phyloP scores from a whole-genome alignment of 2,797 vertebrate species.

The Pangasius sanitwongsei region DNA sequence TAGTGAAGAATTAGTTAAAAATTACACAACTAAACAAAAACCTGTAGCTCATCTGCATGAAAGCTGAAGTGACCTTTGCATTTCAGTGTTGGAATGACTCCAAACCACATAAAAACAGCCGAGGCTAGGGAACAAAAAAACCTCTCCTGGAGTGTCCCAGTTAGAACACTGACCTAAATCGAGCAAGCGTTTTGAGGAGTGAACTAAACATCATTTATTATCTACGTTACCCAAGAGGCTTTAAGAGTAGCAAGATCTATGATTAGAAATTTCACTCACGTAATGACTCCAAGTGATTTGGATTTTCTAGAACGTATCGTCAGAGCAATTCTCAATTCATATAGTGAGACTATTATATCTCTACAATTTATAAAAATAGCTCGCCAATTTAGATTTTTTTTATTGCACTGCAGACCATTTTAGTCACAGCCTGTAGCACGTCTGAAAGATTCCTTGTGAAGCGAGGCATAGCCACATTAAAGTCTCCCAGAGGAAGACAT shows the following conservation, averaged over 20 bases:
- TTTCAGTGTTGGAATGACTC: slow-evolving; percentile 7
- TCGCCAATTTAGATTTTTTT: slow-evolving; percentile 16
- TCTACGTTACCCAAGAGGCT: slow-evolving; percentile 10
- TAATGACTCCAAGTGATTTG: neutral
- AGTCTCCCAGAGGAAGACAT: neutral
- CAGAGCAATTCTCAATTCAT: neutral
- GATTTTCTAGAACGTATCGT: neutral
- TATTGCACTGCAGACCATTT: slow-evolving; percentile 16
- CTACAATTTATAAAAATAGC: neutral
- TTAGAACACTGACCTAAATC: slow-evolving; percentile 39
- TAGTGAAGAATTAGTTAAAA: neutral
- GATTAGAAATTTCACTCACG: slow-evolving; percentile 19
- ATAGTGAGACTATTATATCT: neutral
- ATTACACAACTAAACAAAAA: neutral
- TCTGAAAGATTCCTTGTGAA: neutral
- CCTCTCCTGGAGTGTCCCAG: slow-evolving; percentile 28
- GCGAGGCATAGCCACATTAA: slow-evolving; percentile 11
- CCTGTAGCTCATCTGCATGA: neutral
- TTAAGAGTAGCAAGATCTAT: slow-evolving; percentile 2
- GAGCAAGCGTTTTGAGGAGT: neutral
- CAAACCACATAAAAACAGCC: neutral
- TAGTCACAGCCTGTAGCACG: neutral
- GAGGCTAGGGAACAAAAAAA: slow-evolving; percentile 1
- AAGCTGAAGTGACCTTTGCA: neutral
- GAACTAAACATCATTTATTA: slow-evolving; percentile 35